phyloP scores from a whole-genome alignment of 2,797 vertebrate genomes.

The Tragelaphus eurycerus region DNA sequence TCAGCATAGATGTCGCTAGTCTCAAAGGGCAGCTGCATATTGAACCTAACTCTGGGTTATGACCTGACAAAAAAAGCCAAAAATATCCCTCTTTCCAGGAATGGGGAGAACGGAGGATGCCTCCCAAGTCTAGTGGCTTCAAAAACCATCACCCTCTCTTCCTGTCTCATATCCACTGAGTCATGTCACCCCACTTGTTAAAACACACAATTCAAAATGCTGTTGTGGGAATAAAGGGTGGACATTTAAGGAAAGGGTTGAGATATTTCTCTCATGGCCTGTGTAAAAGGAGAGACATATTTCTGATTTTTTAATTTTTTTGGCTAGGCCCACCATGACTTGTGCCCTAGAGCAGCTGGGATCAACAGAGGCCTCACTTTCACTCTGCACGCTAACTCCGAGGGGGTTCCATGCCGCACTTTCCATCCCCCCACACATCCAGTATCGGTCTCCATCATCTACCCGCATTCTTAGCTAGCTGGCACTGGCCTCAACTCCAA shows the following conservation, averaged over 20 bases:
- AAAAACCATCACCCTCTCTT: conserved; percentile 75
- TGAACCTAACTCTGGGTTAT: conserved; percentile 82
- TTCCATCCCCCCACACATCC: conserved; percentile 75
- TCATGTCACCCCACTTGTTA: conserved; percentile 73
- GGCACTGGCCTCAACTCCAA: conserved; percentile 85
- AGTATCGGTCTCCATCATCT: conserved; percentile 63
- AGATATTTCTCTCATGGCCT: conserved; percentile 72
- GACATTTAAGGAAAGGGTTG: conserved; percentile 74
- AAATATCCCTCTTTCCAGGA: conserved; percentile 80
- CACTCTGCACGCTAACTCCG: conserved; percentile 74
- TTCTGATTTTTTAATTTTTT: conserved; percentile 41
- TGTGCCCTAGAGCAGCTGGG: conserved; percentile 71
- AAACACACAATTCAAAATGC: conserved; percentile 52
- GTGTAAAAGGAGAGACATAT: conserved; percentile 62
- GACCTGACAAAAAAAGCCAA: conserved; percentile 83
- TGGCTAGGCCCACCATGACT: conserved; percentile 72
- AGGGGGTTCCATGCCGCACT: conserved; percentile 79
- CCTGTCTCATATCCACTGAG: conserved; percentile 76
- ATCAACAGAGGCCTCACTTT: conserved; percentile 78
- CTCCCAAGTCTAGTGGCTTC: conserved; percentile 82
- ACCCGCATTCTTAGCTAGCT: conserved; percentile 84
- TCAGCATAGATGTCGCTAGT: conserved; percentile 84
- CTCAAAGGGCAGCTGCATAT: conserved; percentile 83
- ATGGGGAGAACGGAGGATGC: conserved; percentile 81
- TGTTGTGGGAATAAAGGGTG: conserved; percentile 76